phyloP scores from a whole-genome alignment of 1,140 invertebrate genomes.

The Drosophila nigromelanica region DNA sequence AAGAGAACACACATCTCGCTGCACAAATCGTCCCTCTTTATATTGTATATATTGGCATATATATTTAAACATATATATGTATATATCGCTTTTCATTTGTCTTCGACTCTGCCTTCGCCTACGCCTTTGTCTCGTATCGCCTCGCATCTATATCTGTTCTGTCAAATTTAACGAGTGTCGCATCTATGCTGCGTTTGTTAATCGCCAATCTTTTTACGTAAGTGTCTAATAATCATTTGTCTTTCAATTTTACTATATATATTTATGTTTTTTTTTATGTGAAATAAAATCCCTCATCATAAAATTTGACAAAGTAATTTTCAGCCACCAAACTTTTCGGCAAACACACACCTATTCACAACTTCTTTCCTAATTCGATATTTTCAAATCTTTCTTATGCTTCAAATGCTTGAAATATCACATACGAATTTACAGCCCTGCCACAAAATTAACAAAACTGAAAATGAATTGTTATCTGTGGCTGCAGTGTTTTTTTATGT shows the following conservation, averaged over 20 bases:
- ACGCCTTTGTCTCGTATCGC: constrained; percentile 18
- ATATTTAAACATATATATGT: constrained; percentile 1
- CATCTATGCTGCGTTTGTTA: constrained; percentile 16
- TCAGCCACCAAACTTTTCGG: no score
- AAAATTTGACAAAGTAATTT: no score
- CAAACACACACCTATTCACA: background rate
- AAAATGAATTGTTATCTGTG: no score
- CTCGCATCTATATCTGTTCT: constrained; percentile 39
- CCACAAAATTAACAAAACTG: no score
- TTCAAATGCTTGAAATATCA: no score
- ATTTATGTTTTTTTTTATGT: background rate
- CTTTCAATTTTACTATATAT: background rate
- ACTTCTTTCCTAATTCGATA: background rate
- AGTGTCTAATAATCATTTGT: constrained; percentile 32
- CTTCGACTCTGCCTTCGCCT: constrained; percentile 22
- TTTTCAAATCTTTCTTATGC: background rate
- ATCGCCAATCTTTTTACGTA: constrained; percentile 36
- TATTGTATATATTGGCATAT: constrained; percentile 1
- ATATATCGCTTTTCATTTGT: constrained; percentile 30
- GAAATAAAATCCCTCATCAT: background rate
- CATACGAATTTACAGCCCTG: no score
- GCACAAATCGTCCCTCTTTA: no score
- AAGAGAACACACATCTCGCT: background rate
- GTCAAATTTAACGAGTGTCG: constrained; percentile 8
- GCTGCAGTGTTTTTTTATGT: no score